Evolutionary conservation across 2,888 invertebrate species (phyloP).

Genomic region (Drosophila buzzatii): DNA sequence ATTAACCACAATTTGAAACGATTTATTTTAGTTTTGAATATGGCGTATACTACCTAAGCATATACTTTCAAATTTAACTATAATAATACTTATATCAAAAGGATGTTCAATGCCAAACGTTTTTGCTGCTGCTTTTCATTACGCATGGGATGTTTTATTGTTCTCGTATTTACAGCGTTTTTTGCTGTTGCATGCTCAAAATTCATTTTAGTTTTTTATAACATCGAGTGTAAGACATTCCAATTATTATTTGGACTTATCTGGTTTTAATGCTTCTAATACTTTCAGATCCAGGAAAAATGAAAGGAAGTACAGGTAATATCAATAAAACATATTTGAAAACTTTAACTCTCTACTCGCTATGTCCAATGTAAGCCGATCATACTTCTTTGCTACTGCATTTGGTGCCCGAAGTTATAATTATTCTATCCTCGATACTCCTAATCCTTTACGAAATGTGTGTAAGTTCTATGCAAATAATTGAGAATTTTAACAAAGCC

Average conservation of each 20-base stretch:
- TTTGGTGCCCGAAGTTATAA: constrained; percentile 9
- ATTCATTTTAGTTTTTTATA: background rate
- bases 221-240: background rate
- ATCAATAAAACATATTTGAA: too few species aligned
- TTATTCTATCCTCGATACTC: background rate
- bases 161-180: background rate
- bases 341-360: background rate
- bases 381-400: background rate
- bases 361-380: background rate
- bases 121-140: background rate
- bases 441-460: constrained; percentile 16
- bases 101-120: background rate
- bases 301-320: background rate
- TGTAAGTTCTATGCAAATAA: constrained; percentile 13
- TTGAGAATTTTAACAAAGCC: background rate
- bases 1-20: background rate
- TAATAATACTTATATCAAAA: too few species aligned
- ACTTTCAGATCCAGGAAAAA: background rate
- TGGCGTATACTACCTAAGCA: background rate
- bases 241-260: too few species aligned
- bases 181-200: background rate
- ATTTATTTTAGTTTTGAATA: too few species aligned
- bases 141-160: background rate
- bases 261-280: background rate
- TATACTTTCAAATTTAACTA: background rate